Evolutionary conservation across 2,888 invertebrate genomes (phyloP).

Genomic region (Synanthedon andrenaeformis): DNA sequence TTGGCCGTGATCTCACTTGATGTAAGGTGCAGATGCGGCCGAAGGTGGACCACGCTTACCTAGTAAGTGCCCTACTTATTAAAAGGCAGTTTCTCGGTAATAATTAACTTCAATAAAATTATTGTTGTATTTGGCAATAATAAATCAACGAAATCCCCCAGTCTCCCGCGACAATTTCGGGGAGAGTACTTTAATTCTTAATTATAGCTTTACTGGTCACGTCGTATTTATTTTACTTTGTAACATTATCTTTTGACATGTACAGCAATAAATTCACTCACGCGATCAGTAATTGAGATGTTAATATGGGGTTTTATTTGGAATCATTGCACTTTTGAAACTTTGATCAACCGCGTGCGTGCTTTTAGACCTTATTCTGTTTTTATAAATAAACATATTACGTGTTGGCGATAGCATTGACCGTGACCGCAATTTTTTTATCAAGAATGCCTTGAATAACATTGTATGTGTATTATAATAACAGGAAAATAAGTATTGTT

Average conservation of each 20-base stretch:
- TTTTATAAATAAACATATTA: no score
- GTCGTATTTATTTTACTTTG: slow-evolving; percentile 52
- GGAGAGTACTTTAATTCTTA: slow-evolving; percentile 57
- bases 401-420: no score
- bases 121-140: slow-evolving; percentile 7
- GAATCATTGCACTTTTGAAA: neutral
- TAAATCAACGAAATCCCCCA: slow-evolving; percentile 45
- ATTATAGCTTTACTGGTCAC: slow-evolving; percentile 46
- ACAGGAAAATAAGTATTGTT: neutral
- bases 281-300: slow-evolving; percentile 47
- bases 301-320: slow-evolving; percentile 14
- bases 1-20: no score
- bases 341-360: neutral
- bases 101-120: slow-evolving; percentile 1
- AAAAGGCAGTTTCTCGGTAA: neutral
- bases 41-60: no score
- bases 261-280: slow-evolving; percentile 40
- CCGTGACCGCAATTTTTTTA: neutral
- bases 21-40: no score
- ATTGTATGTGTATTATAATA: neutral
- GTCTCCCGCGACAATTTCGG: slow-evolving; percentile 45
- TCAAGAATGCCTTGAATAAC: neutral
- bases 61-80: no score
- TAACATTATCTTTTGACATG: slow-evolving; percentile 34
- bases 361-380: neutral